phyloP scores from a whole-genome alignment of 2,113 vertebrate species.

The Mandrillus leucophaeus region DNA sequence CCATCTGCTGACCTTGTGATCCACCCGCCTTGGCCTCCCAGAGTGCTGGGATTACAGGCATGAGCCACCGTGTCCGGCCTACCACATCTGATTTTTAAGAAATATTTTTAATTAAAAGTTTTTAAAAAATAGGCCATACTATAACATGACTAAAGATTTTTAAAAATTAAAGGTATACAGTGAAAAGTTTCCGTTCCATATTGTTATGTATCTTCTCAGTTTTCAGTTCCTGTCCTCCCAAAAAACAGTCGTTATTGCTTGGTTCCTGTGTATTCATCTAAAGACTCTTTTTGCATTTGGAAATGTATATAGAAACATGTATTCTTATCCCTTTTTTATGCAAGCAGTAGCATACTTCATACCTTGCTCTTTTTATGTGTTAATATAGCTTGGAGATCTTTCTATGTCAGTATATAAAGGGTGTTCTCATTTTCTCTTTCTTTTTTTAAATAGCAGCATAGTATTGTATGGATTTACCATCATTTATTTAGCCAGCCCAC shows the following conservation, averaged over 20 bases:
- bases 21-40: rapidly evolving
- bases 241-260: background rate
- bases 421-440: background rate
- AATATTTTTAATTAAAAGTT: background rate
- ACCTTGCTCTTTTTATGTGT: background rate
- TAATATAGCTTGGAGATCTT: background rate
- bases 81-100: background rate
- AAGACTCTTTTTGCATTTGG: background rate
- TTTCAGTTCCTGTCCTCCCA: background rate
- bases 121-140: background rate
- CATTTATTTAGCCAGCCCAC: background rate
- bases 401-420: background rate
- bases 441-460: background rate
- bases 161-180: background rate
- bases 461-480: background rate
- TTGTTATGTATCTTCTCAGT: background rate
- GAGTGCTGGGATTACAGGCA: too few relatives aligned
- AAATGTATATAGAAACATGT: background rate
- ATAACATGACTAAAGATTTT: background rate
- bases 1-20: too few relatives aligned
- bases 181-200: background rate
- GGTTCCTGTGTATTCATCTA: background rate
- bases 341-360: background rate
- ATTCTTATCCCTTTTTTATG: background rate
- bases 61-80: too few relatives aligned